Evolutionary conservation across 2,888 invertebrate genomes (phyloP), one percentile per base, ranked within the genome.

Genomic region (Lasioglossum zephyrum): DNA sequence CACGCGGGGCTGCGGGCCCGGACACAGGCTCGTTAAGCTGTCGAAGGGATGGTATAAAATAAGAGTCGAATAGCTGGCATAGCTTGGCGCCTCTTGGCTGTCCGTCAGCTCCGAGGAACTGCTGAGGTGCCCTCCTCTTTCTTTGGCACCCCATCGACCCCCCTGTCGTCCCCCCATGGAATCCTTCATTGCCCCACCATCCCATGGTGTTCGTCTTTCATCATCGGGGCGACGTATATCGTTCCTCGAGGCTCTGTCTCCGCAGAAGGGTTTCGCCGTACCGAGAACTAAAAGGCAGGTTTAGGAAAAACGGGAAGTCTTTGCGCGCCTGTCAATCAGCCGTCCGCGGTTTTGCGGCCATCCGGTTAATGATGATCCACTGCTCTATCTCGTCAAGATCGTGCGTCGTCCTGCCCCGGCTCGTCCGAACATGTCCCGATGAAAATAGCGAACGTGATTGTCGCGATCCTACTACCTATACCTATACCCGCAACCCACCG

Each of bases 281-380:
- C 94, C 92, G 90, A 90, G 94, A 94, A 94, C 91, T 91, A 90
- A 89, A 89, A 88, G 88, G 89, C 91, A 90, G 90, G 92, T 92
- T 93, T 92, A 92, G 94, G 94, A 94, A 94, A 94, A 94, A 94
- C 93, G 93, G 92, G 91, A 92, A 92, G 92, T 92, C 93, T 92
- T 93, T 92, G 93, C 93, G 92, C 92, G 91, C 92, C 94, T 94
- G 94, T 94, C 94, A 94, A 94, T 94, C 94, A 94, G 92, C 90
- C 91, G 93, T 93, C 92, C 90, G 79, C 89, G 93, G 94, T 94
- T 94, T 94, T 94, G 93, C 91, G 89, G 84, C 92, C 89, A 91
- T 91, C 92, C 91, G 92, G 92, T 93, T 94, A 94, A 94, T 93
- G 94, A 94, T 94, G 94, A 94, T 94, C 94, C 94, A 93, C 93